phyloP scores from a whole-genome alignment of 2,797 vertebrate species.

The Iguana delicatissima region DNA sequence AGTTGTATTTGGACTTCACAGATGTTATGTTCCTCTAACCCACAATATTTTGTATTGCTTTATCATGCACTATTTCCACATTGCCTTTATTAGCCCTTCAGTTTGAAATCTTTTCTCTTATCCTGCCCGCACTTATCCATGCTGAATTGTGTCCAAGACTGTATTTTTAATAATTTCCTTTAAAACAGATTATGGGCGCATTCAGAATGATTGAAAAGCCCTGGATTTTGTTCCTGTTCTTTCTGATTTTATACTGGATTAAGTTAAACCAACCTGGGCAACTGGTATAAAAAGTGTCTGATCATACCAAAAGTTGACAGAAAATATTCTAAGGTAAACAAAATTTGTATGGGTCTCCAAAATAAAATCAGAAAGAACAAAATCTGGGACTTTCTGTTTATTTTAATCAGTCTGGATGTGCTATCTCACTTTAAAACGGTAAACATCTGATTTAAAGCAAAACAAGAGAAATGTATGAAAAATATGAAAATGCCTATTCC shows the following conservation, averaged over 20 bases:
- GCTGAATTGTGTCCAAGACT: slow-evolving; percentile 32
- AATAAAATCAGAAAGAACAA: too few relatives aligned
- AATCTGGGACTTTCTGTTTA: too few relatives aligned
- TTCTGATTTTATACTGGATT: too few relatives aligned
- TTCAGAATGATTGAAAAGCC: too few relatives aligned
- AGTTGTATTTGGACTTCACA: background rate
- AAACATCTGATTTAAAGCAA: slow-evolving; percentile 32
- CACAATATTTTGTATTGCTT: background rate
- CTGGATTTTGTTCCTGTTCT: too few relatives aligned
- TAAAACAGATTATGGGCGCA: slow-evolving; percentile 28
- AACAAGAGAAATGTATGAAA: slow-evolving; percentile 4
- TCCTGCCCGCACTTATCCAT: slow-evolving; percentile 15
- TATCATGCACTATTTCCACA: background rate
- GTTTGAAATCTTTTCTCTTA: background rate
- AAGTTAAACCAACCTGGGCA: too few relatives aligned
- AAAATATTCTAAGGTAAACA: too few relatives aligned
- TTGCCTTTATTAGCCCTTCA: background rate
- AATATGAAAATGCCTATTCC: slow-evolving; percentile 12
- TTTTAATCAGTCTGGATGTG: too few relatives aligned
- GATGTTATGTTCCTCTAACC: too few relatives aligned
- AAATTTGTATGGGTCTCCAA: too few relatives aligned
- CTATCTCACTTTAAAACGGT: slow-evolving; percentile 31
- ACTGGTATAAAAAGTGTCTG: too few relatives aligned
- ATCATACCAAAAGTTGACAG: too few relatives aligned
- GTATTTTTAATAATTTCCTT: slow-evolving; percentile 31